Evolutionary conservation across 2,113 vertebrate species (phyloP).

Genomic region (Dipodomys merriami): DNA sequence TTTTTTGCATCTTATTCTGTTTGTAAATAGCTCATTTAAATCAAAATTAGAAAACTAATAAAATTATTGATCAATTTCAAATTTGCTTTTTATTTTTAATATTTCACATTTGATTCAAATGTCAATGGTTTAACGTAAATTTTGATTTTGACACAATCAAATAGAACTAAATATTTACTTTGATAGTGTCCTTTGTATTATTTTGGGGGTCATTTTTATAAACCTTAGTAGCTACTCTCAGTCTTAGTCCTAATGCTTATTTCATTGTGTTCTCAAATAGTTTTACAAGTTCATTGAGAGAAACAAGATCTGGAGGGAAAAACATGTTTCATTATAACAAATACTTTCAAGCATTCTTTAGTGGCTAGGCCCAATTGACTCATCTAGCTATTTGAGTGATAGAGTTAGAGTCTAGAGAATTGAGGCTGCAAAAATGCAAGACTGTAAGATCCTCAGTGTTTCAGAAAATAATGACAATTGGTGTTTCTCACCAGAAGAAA

Average conservation of each 20-base stretch:
- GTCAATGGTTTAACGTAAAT: not conserved
- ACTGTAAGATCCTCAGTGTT: too few species aligned
- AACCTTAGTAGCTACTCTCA: not conserved
- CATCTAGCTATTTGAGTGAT: too few species aligned
- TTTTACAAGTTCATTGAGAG: not conserved
- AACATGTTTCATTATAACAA: not conserved
- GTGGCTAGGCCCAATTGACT: too few species aligned
- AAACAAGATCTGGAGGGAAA: not conserved
- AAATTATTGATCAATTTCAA: not conserved
- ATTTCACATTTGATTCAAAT: not conserved
- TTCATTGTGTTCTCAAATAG: not conserved
- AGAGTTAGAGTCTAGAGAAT: too few species aligned
- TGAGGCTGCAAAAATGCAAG: too few species aligned
- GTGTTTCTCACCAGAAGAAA: too few species aligned
- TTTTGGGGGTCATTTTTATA: not conserved
- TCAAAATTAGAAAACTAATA: not conserved
- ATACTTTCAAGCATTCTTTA: not conserved
- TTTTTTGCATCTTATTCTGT: not conserved
- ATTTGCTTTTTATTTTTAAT: not conserved
- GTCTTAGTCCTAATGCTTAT: not conserved
- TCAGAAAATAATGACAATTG: too few species aligned
- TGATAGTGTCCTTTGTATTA: not conserved
- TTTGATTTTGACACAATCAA: not conserved
- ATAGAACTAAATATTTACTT: not conserved
- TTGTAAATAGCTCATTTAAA: conserved; percentile 21